Evolutionary conservation across 2,113 vertebrate species (phyloP).

Genomic region (Dromas ardeola): DNA sequence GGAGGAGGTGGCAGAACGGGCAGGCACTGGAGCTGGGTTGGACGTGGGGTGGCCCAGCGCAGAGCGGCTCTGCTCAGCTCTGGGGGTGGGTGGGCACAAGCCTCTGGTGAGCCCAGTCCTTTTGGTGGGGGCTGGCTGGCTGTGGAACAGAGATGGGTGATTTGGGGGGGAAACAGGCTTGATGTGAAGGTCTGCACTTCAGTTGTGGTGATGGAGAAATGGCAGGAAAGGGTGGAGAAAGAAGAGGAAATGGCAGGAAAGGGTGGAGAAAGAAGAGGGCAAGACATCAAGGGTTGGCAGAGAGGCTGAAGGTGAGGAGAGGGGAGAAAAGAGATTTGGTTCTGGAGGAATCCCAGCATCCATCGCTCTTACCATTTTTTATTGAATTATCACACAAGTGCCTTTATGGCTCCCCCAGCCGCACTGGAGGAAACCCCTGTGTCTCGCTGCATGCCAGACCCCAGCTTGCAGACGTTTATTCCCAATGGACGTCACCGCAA

Average conservation of each 20-base stretch:
- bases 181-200: background rate
- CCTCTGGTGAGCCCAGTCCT: background rate
- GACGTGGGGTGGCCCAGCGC: accelerated
- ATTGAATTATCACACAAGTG: background rate
- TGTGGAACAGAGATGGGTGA: background rate
- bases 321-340: background rate
- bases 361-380: background rate
- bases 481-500: background rate
- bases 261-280: background rate
- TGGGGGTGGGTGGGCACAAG: background rate
- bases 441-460: background rate
- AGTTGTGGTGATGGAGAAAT: background rate
- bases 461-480: background rate
- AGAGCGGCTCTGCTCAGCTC: background rate
- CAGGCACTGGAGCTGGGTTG: background rate
- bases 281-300: background rate
- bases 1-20: background rate
- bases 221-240: background rate
- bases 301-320: background rate
- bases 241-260: background rate
- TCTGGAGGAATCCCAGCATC: background rate
- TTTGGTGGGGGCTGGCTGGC: background rate
- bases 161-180: background rate
- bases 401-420: background rate
- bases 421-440: background rate